These are phyloP conservation scores for Pygoscelis antarcticus DNA, from an alignment of 2,113 vertebrate species.

Conservation along the genomic window DNA sequence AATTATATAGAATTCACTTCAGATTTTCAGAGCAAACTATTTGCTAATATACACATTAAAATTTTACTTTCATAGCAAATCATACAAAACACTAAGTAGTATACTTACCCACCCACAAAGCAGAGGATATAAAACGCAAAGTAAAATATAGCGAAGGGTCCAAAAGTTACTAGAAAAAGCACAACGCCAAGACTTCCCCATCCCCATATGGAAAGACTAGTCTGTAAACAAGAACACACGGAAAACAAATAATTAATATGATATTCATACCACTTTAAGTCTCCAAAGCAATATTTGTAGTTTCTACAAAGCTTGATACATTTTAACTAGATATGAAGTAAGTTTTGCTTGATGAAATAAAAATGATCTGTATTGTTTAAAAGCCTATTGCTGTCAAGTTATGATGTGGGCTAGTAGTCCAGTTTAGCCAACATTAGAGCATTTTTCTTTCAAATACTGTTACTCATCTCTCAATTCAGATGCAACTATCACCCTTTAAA, in stretches of 20 bases:
- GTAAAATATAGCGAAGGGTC: conserved; percentile 98
- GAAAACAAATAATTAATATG: not conserved
- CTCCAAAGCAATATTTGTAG: not conserved
- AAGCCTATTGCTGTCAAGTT: not conserved
- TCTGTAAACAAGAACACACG: conserved; percentile 80
- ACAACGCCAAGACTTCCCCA: conserved; percentile 95
- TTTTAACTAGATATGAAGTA: not conserved
- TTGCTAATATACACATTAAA: not conserved
- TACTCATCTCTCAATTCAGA: not conserved
- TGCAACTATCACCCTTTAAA: not conserved
- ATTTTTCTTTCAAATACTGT: not conserved
- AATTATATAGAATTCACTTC: not conserved
- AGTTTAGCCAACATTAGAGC: not conserved
- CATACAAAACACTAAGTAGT: not conserved
- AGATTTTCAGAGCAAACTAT: conserved; percentile 1
- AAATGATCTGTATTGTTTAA: not conserved
- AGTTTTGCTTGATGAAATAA: not conserved
- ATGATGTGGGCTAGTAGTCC: not conserved
- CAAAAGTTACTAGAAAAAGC: conserved; percentile 96
- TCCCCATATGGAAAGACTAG: conserved; percentile 97
- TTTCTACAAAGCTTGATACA: not conserved
- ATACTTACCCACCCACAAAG: conserved; percentile 96
- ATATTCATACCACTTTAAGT: not conserved
- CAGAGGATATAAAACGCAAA: conserved; percentile 98
- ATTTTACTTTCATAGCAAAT: not conserved